phyloP scores from a whole-genome alignment of 1,140 invertebrate species.

The Fopius arisanus region DNA sequence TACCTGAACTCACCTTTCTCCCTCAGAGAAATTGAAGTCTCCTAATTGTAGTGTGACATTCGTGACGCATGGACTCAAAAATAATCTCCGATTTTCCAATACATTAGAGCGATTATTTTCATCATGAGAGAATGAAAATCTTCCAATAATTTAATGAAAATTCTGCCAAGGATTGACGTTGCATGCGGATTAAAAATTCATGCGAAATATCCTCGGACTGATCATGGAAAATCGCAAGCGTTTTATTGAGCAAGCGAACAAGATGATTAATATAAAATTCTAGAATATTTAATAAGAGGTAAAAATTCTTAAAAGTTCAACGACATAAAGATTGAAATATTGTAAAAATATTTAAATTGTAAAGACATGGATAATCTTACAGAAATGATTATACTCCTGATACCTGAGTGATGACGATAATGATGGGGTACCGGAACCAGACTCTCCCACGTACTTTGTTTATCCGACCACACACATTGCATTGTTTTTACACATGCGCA shows the following conservation, averaged over 20 bases:
- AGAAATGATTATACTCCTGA: constrained; percentile 5
- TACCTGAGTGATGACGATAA: constrained; percentile 17
- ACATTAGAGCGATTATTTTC: background rate
- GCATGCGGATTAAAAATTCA: background rate
- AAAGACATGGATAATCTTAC: background rate
- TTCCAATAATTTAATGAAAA: background rate
- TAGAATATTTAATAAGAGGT: constrained; percentile 23
- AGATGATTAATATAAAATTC: background rate
- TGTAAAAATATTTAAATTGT: background rate
- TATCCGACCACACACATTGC: constrained; percentile 15
- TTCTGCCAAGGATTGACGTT: background rate
- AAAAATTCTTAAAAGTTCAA: constrained; percentile 24
- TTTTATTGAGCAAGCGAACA: constrained; percentile 3
- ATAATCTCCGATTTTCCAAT: constrained; percentile 2
- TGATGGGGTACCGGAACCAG: constrained; percentile 23
- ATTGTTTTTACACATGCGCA: constrained; percentile 11
- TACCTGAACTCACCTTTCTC: background rate
- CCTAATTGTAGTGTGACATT: background rate
- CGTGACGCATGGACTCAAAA: background rate
- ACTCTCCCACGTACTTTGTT: background rate
- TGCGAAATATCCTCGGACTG: constrained; percentile 8
- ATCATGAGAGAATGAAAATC: background rate
- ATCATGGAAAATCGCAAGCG: constrained; percentile 1
- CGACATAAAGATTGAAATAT: constrained; percentile 16
- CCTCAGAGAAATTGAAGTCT: background rate